Conservation (phyloP, 1,140 invertebrate genomes). For the Drosophila punjabiensis region DNA sequence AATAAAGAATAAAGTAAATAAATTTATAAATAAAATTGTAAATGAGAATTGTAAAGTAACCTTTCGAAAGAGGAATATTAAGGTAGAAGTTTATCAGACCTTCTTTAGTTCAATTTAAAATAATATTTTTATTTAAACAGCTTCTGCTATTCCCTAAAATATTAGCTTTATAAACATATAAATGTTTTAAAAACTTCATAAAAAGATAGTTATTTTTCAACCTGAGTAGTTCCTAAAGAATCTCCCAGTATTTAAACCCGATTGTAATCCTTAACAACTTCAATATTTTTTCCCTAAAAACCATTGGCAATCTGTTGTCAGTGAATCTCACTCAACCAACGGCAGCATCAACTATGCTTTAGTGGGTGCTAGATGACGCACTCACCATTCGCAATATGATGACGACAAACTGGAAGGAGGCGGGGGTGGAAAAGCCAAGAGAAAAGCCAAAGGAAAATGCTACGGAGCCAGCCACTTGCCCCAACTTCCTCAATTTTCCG, state of each 20-base stretch:
- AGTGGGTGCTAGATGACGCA: conserved; percentile 80
- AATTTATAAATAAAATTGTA: not conserved
- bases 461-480: conserved; percentile 16
- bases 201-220: too few species aligned
- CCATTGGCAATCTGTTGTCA: conserved; percentile 67
- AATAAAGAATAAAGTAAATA: not conserved
- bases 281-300: conserved; percentile 4
- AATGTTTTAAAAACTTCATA: too few species aligned
- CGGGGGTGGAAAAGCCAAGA: not conserved
- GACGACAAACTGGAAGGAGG: conserved; percentile 46
- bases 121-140: too few species aligned
- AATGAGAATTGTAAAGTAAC: not conserved
- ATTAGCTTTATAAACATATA: too few species aligned
- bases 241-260: not conserved
- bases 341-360: conserved; percentile 68
- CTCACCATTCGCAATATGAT: conserved; percentile 71
- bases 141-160: not conserved
- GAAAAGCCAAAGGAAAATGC: conserved; percentile 20
- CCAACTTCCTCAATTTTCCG: conserved; percentile 26
- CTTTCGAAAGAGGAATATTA: not conserved
- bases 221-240: not conserved
- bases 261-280: not conserved
- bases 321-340: conserved; percentile 33
- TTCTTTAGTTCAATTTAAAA: too few species aligned
- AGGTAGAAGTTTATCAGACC: too few species aligned